Base-by-base conservation (phyloP, 2,113 vertebrate species). In the Cnemophilus loriae region DNA sequence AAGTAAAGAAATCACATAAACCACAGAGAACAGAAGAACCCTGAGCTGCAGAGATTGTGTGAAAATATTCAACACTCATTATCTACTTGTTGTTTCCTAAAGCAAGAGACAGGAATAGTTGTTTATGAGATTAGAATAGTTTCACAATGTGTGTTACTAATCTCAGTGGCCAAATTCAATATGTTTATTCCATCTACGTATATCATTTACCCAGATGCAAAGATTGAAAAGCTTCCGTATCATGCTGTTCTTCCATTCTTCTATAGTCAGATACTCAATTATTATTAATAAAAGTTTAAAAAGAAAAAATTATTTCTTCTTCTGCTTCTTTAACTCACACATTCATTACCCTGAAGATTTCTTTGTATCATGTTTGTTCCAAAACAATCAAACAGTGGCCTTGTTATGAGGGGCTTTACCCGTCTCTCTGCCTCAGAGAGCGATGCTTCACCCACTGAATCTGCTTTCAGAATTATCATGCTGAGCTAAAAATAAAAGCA, bases 401-500 rank as follows among this genome's bases (percentile, higher is more conserved):
- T 52, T 30, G 35, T 65, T 94, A 69, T 11, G 16, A 80, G 67
- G 76, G 84, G 53, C 83, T 95, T 77, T 41, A 30, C 88, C 95
- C 59, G 89, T 87, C 94, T 96, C 57, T 73, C 63, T n/a, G 30
- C 77, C 83, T 96, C 88, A 83, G 71, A 65, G 77, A 85, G 79
- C 86, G 84, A 56, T 57, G 70, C 82, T 91, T 95, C 95, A 89
- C 84, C 76, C 73, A 61, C 7, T 63, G 67, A 95, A 78, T 53
- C 35, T 68, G 30, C 84, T 89, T 65, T 79, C 39, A 26, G 41
- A 91, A 71, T 80, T 42, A 52, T 68, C 57, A 8, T 16, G 49
- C 80, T 57, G 41, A 76, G 90, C 94, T 91, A 75, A 92, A 95
- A 96, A 94, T 53, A 93, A 91, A 90, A 91, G 49, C 10, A 12